A percentile compares a stretch with the other conserved stretches of the same genome.
Evolutionary conservation across 1,140 invertebrate species (phyloP).

Genomic region (Protaetia brevitarsis): DNA sequence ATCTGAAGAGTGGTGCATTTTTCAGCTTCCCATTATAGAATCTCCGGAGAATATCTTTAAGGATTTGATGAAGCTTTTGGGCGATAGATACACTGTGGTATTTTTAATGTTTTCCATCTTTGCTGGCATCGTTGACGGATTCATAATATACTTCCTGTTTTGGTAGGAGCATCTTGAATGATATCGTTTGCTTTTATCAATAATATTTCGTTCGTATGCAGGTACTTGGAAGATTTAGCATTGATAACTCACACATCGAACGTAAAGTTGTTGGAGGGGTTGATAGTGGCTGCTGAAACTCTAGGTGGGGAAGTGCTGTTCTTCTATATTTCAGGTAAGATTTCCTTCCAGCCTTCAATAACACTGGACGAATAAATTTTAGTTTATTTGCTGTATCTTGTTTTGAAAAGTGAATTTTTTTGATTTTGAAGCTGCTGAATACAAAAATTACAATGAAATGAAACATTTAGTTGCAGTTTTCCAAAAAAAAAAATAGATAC

Average conservation of each 20-base stretch:
- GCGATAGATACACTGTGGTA: constrained; percentile 58
- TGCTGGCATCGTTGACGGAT: constrained; percentile 71
- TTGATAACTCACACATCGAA: constrained; percentile 55
- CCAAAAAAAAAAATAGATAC: too few relatives aligned
- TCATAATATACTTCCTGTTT: constrained; percentile 75
- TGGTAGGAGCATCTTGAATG: constrained; percentile 60
- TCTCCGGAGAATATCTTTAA: constrained; percentile 62
- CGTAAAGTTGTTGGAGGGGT: constrained; percentile 74
- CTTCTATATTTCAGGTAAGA: constrained; percentile 68
- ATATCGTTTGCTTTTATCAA: not conserved
- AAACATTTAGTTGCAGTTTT: too few relatives aligned
- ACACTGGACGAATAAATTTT: too few relatives aligned
- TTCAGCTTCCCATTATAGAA: constrained; percentile 63
- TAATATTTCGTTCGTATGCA: constrained; percentile 41
- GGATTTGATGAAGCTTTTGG: constrained; percentile 58
- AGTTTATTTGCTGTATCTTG: not conserved
- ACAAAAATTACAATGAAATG: too few relatives aligned
- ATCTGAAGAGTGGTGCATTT: constrained; percentile 29
- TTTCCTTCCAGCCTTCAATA: too few relatives aligned
- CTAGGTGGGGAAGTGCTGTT: constrained; percentile 72
- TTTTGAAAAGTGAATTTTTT: not conserved
- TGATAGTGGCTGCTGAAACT: constrained; percentile 70
- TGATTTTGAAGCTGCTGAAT: too few relatives aligned
- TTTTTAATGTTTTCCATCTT: constrained; percentile 69
- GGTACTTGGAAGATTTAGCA: constrained; percentile 73